phyloP scores from a whole-genome alignment of 2,888 invertebrate genomes.

The Limnephilus auricula region DNA sequence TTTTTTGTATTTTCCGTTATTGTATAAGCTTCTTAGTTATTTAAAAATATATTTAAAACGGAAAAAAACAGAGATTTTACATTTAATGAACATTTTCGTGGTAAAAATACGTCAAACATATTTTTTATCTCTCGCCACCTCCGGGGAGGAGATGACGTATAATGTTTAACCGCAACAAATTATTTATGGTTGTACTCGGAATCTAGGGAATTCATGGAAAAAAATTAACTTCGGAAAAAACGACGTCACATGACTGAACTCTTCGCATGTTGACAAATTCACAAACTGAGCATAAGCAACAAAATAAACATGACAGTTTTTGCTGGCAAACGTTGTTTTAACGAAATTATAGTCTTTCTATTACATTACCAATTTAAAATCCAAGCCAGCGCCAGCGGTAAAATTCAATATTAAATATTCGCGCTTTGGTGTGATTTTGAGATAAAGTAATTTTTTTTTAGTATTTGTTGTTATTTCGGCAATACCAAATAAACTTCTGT shows the following conservation, averaged over 20 bases:
- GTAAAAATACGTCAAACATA: not conserved
- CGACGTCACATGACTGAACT: not conserved
- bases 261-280: not conserved
- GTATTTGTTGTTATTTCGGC: too few relatives aligned
- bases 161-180: not conserved
- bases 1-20: too few relatives aligned
- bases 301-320: not conserved
- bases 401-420: not conserved
- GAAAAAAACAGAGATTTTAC: not conserved
- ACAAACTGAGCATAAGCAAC: not conserved
- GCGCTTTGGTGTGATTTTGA: not conserved
- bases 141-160: not conserved
- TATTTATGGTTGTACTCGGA: not conserved
- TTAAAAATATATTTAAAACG: too few relatives aligned
- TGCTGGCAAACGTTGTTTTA: not conserved
- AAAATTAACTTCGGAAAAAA: not conserved
- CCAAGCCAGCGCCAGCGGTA: not conserved
- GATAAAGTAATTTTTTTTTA: not conserved
- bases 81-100: too few relatives aligned
- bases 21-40: too few relatives aligned
- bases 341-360: not conserved
- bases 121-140: not conserved
- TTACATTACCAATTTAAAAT: not conserved
- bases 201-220: not conserved
- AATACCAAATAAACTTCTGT: not conserved